These are phyloP conservation scores for Calidris pygmaea DNA, from an alignment of 2,113 vertebrate species.

Conservation along the genomic window DNA sequence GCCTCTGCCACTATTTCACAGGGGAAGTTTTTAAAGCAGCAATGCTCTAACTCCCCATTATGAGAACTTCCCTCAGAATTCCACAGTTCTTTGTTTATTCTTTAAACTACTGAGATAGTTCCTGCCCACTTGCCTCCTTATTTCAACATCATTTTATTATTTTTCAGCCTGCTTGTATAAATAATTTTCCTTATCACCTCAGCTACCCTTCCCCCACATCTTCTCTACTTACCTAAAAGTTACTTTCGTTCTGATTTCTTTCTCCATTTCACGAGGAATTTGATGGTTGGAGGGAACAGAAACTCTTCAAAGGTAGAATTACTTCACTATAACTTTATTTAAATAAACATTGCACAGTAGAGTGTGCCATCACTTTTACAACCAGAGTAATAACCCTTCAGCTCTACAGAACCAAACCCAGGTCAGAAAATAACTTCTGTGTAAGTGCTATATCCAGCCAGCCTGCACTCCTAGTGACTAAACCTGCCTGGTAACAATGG, in stretches of 20 bases:
- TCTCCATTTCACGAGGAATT: background rate
- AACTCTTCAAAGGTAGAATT: background rate
- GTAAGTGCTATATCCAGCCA: background rate
- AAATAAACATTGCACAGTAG: background rate
- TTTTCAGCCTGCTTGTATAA: background rate
- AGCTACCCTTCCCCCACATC: background rate
- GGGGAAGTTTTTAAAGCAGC: background rate
- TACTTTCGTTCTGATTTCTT: background rate
- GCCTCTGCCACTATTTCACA: background rate
- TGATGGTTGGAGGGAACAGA: background rate
- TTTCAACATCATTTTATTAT: background rate
- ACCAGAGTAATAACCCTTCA: background rate
- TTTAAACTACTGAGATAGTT: background rate
- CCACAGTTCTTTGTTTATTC: background rate
- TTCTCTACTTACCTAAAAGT: background rate
- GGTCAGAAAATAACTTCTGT: background rate
- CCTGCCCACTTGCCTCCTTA: background rate
- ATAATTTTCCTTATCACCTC: background rate
- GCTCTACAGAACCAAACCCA: background rate
- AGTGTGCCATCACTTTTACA: background rate
- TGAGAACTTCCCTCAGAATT: background rate
- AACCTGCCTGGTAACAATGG: background rate
- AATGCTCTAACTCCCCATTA: background rate
- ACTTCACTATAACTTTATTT: background rate
- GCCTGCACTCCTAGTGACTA: background rate